Base-by-base conservation (phyloP, 2,797 vertebrate genomes). In the Loris lydekkerianus region DNA sequence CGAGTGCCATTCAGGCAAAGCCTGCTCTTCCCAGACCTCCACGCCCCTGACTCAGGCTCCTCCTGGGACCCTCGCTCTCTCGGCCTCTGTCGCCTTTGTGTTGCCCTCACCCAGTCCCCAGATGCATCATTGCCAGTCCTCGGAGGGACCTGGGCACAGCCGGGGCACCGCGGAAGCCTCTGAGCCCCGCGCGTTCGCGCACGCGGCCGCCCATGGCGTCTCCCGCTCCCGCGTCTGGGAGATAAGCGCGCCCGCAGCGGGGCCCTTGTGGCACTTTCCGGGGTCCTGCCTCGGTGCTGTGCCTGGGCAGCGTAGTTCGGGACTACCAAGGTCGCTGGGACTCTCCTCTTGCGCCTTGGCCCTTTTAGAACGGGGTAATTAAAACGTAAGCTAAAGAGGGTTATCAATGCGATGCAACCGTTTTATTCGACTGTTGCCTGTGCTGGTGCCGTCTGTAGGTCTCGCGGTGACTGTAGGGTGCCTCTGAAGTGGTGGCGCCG, bases 131-230 rank as follows among this genome's bases (percentile, higher is more conserved):
- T 49, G 18, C 4, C n/a, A 2, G 37, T 29, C 25, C 27, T 34
- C 1, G 11, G 7, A 14, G 7, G 37, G 49, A 43, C 1, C 9
- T 37, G 20, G 31, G 1, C 43, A 5, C 60, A 11, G 17, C 21
- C 0, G 0, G n/a, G 15, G 25, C 77, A 5, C 0, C 0, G 18
- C 3, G 4, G 80, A n/a, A 65, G 65, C 5, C 58, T 31, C 6
- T 0, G 0, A 31, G 23, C 65, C 78, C 37, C 17, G 23, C 15
- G 4, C 9, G 0, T 29, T 29, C 4, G 23, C 3, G 14, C 34
- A 1, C 0, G 29, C 23, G 10, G 53, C n/a, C 17, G 11, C 89
- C 14, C 9, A 7, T 18, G 1, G 6, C 56, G 4, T 60, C 56
- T 81, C 56, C 13, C 23, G 34, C 78, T 61, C 27, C 27, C 27